These are phyloP conservation scores for Neogobius melanostomus DNA, from an alignment of 2,113 vertebrate species.

Conservation along the genomic window DNA sequence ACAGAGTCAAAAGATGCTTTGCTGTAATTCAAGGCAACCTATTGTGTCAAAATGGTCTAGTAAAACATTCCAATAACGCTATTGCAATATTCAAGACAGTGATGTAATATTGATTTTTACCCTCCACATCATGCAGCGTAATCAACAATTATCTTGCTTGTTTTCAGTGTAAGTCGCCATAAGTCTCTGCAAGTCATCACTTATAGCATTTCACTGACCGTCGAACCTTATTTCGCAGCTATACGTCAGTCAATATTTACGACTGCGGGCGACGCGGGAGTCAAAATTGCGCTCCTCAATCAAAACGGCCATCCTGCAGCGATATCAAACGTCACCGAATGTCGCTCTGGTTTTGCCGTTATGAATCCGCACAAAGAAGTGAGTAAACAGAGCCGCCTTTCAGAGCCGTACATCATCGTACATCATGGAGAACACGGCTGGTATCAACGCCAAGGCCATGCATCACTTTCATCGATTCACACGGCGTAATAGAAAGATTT, in stretches of 20 bases:
- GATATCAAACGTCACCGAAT: constrained; percentile 30
- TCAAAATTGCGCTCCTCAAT: constrained; percentile 30
- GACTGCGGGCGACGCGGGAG: constrained; percentile 19
- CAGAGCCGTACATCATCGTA: constrained; percentile 58
- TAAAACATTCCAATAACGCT: no score
- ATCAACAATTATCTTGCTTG: no score
- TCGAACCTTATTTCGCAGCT: constrained; percentile 35
- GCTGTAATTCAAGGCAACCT: no score
- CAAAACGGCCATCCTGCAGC: constrained; percentile 9
- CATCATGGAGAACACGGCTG: constrained; percentile 56
- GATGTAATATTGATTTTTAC: no score
- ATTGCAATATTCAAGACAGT: no score
- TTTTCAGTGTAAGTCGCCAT: not conserved
- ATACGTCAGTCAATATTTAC: constrained; percentile 26
- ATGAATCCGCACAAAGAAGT: constrained; percentile 31
- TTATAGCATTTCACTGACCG: constrained; percentile 32
- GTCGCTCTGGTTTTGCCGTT: constrained; percentile 21
- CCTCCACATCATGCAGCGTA: no score
- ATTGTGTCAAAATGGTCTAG: no score
- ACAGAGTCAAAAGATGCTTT: no score
- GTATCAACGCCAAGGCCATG: constrained; percentile 48
- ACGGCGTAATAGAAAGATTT: constrained; percentile 67
- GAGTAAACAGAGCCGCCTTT: constrained; percentile 51
- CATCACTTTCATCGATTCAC: constrained; percentile 71
- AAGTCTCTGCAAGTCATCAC: constrained; percentile 23